Percentiles rank a stretch among this genome's conserved stretches.
Evolutionary conservation across 2,888 invertebrate species (phyloP).

Genomic region (Ennomos fuscantarius): DNA sequence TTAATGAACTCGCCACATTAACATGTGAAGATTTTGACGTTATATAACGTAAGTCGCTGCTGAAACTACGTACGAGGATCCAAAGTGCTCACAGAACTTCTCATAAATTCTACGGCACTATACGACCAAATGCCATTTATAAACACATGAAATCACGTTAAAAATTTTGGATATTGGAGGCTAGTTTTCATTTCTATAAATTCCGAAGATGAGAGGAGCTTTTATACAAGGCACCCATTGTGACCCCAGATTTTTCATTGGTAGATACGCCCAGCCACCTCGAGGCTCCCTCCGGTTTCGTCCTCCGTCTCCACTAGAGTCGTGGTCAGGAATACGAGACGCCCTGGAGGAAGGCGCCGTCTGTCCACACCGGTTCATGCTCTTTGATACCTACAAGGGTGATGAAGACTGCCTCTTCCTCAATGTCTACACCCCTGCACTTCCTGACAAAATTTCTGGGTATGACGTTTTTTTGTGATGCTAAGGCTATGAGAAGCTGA

Average conservation of each 20-base stretch:
- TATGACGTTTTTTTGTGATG: slow-evolving; percentile 42
- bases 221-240: too few relatives aligned
- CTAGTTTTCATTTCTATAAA: too few relatives aligned
- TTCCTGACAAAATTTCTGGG: slow-evolving; percentile 78
- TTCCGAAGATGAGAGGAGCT: too few relatives aligned
- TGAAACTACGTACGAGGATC: too few relatives aligned
- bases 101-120: neutral
- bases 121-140: too few relatives aligned
- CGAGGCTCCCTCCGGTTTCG: slow-evolving; percentile 81
- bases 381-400: slow-evolving; percentile 87
- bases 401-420: slow-evolving; percentile 89
- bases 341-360: slow-evolving; percentile 89
- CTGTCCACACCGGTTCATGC: slow-evolving; percentile 88
- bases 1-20: too few relatives aligned
- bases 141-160: too few relatives aligned
- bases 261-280: slow-evolving; percentile 78
- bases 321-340: slow-evolving; percentile 87
- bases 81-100: neutral
- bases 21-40: too few relatives aligned
- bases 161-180: too few relatives aligned
- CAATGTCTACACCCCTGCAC: slow-evolving; percentile 88
- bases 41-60: too few relatives aligned
- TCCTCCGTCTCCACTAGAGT: slow-evolving; percentile 84
- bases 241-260: neutral
- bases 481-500: too few relatives aligned